Evolutionary conservation across 1,140 invertebrate species (phyloP).

Genomic region (Capitella teleta): DNA sequence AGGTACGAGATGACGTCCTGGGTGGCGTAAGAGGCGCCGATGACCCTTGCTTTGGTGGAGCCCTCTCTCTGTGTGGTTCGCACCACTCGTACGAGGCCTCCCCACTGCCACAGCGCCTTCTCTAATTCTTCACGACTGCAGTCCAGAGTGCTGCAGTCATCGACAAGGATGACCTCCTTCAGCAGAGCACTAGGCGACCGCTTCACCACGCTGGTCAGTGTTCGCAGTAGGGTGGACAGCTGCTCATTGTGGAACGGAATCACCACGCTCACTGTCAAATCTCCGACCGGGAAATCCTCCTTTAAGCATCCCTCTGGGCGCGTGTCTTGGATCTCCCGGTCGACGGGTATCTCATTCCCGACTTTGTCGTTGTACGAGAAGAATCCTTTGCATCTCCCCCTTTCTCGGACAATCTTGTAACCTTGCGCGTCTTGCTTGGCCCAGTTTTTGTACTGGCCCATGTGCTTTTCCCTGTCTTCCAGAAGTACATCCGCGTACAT

Average conservation of each 20-base stretch:
- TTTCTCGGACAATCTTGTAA: background rate
- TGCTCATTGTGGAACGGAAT: constrained; percentile 98
- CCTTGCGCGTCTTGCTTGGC: no score
- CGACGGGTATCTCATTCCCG: constrained; percentile 58
- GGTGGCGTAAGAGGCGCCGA: constrained; percentile 69
- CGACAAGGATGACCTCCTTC: constrained; percentile 84
- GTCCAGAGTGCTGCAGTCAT: constrained; percentile 63
- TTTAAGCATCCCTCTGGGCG: constrained; percentile 56
- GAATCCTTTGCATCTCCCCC: background rate
- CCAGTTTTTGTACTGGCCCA: no score
- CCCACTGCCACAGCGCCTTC: constrained; percentile 35
- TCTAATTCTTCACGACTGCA: constrained; percentile 34
- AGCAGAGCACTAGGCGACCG: constrained; percentile 63
- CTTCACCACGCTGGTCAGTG: constrained; percentile 75
- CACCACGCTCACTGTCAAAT: constrained; percentile 72
- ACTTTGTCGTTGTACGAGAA: constrained; percentile 21
- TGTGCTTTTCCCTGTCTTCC: no score
- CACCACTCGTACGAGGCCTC: constrained; percentile 20
- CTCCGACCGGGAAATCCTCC: constrained; percentile 53
- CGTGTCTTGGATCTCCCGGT: constrained; percentile 62
- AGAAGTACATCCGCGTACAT: no score
- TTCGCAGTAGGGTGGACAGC: constrained; percentile 72
- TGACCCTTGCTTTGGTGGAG: constrained; percentile 73
- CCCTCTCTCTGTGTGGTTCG: constrained; percentile 72
- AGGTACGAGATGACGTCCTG: constrained; percentile 72